A percentile compares a stretch with the other conserved stretches of the same genome.
phyloP scores from a whole-genome alignment of 2,113 vertebrate genomes.

The Hippocampus barbouri region DNA sequence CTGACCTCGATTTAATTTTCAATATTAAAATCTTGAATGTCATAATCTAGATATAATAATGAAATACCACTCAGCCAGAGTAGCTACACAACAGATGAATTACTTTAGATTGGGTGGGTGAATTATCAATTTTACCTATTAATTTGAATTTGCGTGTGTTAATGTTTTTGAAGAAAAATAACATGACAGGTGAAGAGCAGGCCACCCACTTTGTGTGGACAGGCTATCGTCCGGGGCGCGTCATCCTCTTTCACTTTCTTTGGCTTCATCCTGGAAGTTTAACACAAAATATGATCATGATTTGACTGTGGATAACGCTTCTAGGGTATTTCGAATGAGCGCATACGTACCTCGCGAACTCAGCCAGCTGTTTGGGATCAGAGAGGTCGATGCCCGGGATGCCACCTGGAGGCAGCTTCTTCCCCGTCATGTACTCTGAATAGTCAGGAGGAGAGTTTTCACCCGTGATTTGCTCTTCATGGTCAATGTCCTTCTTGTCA shows the following conservation, averaged over 20 bases:
- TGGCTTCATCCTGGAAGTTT: slow-evolving; percentile 89
- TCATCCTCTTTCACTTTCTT: slow-evolving; percentile 98
- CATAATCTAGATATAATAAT: too few species aligned
- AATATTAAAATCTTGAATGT: too few species aligned
- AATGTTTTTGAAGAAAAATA: too few species aligned
- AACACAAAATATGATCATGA: not conserved
- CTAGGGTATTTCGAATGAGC: not conserved
- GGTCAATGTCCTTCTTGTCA: slow-evolving; percentile 98
- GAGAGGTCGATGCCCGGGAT: slow-evolving; percentile 98
- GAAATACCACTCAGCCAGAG: too few species aligned
- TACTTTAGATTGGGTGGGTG: too few species aligned
- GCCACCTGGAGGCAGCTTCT: slow-evolving; percentile 97
- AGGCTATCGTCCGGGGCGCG: slow-evolving; percentile 96
- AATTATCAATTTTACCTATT: too few species aligned
- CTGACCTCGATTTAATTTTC: too few species aligned
- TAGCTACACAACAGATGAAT: too few species aligned
- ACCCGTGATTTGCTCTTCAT: slow-evolving; percentile 95
- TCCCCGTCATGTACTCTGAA: slow-evolving; percentile 98
- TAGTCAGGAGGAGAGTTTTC: slow-evolving; percentile 99
- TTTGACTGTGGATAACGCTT: too few species aligned
- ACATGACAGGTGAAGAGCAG: not conserved
- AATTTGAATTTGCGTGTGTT: too few species aligned
- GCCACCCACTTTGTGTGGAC: slow-evolving; percentile 93
- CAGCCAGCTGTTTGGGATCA: slow-evolving; percentile 96
- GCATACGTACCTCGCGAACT: slow-evolving; percentile 88